These are phyloP conservation scores for Neosilurus mollespiculum DNA, from an alignment of 2,797 vertebrate genomes.

Conservation along the genomic window DNA sequence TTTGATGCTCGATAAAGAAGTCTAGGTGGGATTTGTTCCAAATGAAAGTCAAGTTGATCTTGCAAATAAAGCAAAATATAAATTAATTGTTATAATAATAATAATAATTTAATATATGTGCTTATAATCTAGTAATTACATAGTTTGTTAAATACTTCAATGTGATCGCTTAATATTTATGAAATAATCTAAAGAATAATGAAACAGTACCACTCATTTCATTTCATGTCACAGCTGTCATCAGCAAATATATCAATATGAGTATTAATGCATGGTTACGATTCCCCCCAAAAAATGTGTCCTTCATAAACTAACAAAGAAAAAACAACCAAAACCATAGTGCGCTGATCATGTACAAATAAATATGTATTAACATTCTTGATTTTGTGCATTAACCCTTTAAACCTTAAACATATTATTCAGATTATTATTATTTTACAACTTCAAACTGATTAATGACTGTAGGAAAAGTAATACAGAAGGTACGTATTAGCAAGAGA, in stretches of 20 bases:
- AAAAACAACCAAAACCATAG: not conserved
- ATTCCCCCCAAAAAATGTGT: not conserved
- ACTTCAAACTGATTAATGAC: not conserved
- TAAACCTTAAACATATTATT: not conserved
- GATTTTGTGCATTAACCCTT: not conserved
- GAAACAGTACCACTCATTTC: not conserved
- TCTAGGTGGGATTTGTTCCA: conserved; percentile 65
- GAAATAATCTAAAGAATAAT: not conserved
- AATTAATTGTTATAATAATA: too few species aligned
- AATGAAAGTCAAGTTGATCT: conserved; percentile 52
- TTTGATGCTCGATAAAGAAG: conserved; percentile 58
- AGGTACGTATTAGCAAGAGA: not conserved
- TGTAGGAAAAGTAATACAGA: not conserved
- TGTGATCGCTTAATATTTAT: not conserved
- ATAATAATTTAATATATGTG: too few species aligned
- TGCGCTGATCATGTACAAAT: not conserved
- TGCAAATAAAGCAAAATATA: too few species aligned
- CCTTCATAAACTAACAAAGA: not conserved
- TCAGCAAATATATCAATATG: not conserved
- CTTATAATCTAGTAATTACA: too few species aligned
- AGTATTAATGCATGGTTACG: not conserved
- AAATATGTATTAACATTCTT: not conserved
- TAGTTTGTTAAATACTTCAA: not conserved
- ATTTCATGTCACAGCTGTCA: not conserved
- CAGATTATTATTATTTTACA: not conserved